Percentiles rank a stretch among this genome's conserved stretches.
Evolutionary conservation across 1,140 invertebrate genomes (phyloP).

Genomic region (Aradophagus sp.): DNA sequence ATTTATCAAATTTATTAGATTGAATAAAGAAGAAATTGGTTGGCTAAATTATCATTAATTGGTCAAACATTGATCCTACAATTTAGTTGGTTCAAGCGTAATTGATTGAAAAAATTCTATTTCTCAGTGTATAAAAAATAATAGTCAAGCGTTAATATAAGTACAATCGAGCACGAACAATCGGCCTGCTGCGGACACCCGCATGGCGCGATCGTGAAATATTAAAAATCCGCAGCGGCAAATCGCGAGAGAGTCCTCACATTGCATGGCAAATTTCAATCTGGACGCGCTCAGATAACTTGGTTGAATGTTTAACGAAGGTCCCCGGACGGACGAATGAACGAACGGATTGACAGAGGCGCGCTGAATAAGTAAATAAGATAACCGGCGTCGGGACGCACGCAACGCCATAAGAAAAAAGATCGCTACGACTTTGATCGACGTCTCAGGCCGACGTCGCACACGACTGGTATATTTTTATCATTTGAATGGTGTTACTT

Average conservation of each 20-base stretch:
- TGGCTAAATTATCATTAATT: no score
- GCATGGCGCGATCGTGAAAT: slow-evolving; percentile 52
- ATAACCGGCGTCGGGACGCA: slow-evolving; percentile 59
- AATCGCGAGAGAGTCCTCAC: slow-evolving; percentile 56
- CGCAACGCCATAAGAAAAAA: slow-evolving; percentile 62
- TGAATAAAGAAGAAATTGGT: no score
- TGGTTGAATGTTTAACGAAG: slow-evolving; percentile 72
- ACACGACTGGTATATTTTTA: no score
- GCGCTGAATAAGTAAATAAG: slow-evolving; percentile 69
- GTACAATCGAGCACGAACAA: slow-evolving; percentile 6
- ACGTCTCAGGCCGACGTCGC: slow-evolving; percentile 4
- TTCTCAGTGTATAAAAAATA: no score
- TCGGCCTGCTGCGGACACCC: slow-evolving; percentile 17
- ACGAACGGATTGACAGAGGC: slow-evolving; percentile 53
- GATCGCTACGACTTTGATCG: slow-evolving; percentile 7
- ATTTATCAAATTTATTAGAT: no score
- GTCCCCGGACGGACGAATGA: slow-evolving; percentile 61
- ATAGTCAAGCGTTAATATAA: slow-evolving; percentile 13
- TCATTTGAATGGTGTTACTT: no score
- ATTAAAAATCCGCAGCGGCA: slow-evolving; percentile 62
- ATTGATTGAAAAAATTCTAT: no score
- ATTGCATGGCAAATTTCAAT: slow-evolving; percentile 74
- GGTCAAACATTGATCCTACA: no score
- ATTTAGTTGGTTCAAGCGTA: no score
- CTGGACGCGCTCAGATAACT: slow-evolving; percentile 69